Conservation (phyloP, 2,113 vertebrate species). For the Phodopus roborovskii region DNA sequence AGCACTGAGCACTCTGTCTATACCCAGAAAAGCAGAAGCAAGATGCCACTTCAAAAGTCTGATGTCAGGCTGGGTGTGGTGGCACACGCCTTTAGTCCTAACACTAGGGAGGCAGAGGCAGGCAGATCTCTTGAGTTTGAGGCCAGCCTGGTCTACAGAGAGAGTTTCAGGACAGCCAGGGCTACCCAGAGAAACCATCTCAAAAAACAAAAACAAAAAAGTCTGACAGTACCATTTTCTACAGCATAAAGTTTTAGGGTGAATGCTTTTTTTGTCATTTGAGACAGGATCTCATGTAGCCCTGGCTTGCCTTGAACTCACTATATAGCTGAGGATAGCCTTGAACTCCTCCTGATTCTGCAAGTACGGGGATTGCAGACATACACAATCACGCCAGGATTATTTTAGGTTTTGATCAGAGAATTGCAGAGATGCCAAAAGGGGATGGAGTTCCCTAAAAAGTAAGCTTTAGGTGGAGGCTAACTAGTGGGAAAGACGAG, state of each 20-base stretch:
- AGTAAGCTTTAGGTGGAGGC: background rate
- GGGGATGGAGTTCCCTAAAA: background rate
- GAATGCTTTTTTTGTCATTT: background rate
- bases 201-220: background rate
- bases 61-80: background rate
- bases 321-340: background rate
- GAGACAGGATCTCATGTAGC: background rate
- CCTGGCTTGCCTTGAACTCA: background rate
- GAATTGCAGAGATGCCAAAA: background rate
- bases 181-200: background rate
- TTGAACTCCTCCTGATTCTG: background rate
- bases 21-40: background rate
- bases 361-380: no score
- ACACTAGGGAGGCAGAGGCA: background rate
- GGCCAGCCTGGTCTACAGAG: background rate
- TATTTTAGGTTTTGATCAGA: slow-evolving; percentile 23
- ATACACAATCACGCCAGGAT: background rate
- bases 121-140: background rate
- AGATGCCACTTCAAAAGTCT: background rate
- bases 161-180: background rate
- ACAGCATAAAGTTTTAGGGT: background rate
- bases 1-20: background rate
- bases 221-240: background rate
- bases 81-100: background rate
- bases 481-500: background rate